Evolutionary conservation across 2,888 invertebrate species (phyloP).

Genomic region (Erebia palarica): DNA sequence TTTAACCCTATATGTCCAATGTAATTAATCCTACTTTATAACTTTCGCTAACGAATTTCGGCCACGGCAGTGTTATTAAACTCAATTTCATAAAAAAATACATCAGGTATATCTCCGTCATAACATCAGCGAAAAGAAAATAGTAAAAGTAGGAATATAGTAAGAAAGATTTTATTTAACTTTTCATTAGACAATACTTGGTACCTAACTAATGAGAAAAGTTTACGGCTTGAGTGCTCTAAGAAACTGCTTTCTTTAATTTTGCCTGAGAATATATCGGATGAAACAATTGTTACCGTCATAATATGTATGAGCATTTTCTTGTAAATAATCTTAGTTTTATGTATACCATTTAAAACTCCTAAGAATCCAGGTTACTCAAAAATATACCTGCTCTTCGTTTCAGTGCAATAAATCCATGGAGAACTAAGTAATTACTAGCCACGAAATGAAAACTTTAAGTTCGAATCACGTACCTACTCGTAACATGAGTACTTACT

Average conservation of each 20-base stretch:
- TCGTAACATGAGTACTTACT: not conserved
- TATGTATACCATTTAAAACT: not conserved
- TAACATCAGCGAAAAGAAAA: not conserved
- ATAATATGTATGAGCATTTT: not conserved
- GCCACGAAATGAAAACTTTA: not conserved
- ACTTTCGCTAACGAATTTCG: too few relatives aligned
- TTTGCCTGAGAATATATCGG: conserved; percentile 8
- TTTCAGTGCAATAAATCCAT: not conserved
- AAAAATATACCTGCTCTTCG: not conserved
- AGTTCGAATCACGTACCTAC: not conserved
- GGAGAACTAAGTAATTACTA: not conserved
- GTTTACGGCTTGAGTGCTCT: conserved; percentile 9
- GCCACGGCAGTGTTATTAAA: too few relatives aligned
- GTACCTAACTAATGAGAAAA: conserved; percentile 6
- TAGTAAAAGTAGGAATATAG: conserved; percentile 4
- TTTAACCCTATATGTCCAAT: too few relatives aligned
- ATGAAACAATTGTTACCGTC: not conserved
- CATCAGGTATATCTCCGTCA: not conserved
- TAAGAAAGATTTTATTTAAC: conserved; percentile 9
- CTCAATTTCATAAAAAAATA: not conserved
- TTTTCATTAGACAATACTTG: conserved; percentile 12
- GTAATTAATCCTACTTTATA: too few relatives aligned
- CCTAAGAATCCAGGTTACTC: not conserved
- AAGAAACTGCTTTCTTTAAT: conserved; percentile 13
- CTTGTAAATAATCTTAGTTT: not conserved